A percentile compares a stretch with the other conserved stretches of the same genome.
Evolutionary conservation across 2,113 vertebrate genomes (phyloP).

Genomic region (Montifringilla adamsi): DNA sequence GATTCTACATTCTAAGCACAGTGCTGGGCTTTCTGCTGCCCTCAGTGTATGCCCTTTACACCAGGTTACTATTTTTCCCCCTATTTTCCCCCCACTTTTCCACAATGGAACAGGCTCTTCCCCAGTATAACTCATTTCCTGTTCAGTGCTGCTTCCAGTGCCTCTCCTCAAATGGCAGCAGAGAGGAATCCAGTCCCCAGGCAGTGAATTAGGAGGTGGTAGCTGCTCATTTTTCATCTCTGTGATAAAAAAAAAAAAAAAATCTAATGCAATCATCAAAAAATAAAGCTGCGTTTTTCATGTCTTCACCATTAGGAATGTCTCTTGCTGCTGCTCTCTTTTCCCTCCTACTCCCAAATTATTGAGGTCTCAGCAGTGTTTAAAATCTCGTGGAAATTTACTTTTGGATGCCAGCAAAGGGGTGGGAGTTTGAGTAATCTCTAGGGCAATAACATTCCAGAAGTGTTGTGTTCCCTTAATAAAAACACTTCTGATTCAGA

Average conservation of each 20-base stretch:
- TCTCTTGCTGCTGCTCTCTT: not conserved
- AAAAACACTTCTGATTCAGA: constrained; percentile 31
- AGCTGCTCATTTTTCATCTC: constrained; percentile 50
- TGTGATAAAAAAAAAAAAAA: constrained; percentile 23
- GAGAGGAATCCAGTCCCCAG: not conserved
- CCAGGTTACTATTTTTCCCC: not conserved
- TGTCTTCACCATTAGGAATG: constrained; percentile 25
- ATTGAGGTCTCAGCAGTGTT: constrained; percentile 23
- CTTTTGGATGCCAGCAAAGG: not conserved
- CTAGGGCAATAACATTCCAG: not conserved
- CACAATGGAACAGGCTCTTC: not conserved
- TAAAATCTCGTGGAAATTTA: constrained; percentile 7
- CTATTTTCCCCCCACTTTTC: not conserved
- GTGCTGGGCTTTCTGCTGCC: not conserved
- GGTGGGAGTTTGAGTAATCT: constrained; percentile 16
- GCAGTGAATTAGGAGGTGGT: constrained; percentile 4
- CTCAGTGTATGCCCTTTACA: fast-evolving
- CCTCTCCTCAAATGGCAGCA: not conserved
- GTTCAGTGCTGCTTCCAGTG: not conserved
- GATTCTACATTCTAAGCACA: not conserved
- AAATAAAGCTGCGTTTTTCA: constrained; percentile 55
- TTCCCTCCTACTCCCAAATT: constrained; percentile 15
- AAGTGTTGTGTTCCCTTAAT: not conserved
- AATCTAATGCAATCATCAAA: constrained; percentile 64
- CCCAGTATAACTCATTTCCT: not conserved